These are phyloP conservation scores for Dusona sp. DNA, from an alignment of 2,888 invertebrate species.

Conservation along the genomic window DNA sequence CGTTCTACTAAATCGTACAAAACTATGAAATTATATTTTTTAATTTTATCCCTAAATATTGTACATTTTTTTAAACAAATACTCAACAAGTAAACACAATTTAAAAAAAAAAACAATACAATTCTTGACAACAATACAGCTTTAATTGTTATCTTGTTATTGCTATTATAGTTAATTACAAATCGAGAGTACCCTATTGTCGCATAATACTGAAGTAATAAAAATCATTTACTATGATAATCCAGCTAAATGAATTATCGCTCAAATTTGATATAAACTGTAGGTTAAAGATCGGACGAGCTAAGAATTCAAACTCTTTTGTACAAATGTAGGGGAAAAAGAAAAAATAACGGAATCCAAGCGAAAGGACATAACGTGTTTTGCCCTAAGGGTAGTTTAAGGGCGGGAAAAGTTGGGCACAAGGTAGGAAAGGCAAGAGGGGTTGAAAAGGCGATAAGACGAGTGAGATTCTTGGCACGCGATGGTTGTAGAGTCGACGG, in stretches of 20 bases:
- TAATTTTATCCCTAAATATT: too few relatives aligned
- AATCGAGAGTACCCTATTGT: too few relatives aligned
- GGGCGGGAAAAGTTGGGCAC: slow-evolving; percentile 20
- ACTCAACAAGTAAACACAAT: too few relatives aligned
- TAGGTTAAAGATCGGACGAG: background rate
- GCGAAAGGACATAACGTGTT: slow-evolving; percentile 51
- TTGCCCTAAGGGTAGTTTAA: slow-evolving; percentile 19
- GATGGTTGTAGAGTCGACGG: slow-evolving; percentile 65
- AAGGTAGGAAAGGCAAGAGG: slow-evolving; percentile 38
- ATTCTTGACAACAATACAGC: too few relatives aligned
- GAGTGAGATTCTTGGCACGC: slow-evolving; percentile 74
- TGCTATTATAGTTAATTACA: too few relatives aligned
- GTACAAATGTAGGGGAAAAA: slow-evolving; percentile 36
- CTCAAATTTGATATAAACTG: background rate
- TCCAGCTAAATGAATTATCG: background rate
- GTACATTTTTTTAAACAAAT: too few relatives aligned
- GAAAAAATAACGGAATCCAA: slow-evolving; percentile 33
- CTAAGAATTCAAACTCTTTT: background rate
- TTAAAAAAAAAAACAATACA: too few relatives aligned
- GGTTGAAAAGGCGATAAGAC: slow-evolving; percentile 69
- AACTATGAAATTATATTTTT: too few relatives aligned
- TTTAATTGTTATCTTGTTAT: too few relatives aligned
- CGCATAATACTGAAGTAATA: too few relatives aligned
- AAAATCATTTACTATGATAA: background rate
- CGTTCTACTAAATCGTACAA: too few relatives aligned